Conservation (phyloP, 2,888 invertebrate species). For the Nomada flava region DNA sequence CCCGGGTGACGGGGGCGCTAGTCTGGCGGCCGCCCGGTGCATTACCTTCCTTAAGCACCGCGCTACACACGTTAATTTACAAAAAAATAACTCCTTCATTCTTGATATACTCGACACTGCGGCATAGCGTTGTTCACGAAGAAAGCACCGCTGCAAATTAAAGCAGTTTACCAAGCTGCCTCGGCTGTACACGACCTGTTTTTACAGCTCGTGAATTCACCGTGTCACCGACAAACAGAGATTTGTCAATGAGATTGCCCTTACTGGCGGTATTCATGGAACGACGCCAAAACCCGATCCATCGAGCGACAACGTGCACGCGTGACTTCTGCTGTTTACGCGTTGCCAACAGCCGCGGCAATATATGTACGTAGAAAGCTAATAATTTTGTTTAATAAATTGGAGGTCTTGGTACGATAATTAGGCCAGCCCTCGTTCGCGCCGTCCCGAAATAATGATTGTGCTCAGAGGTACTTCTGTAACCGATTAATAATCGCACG, state of each 20-base stretch:
- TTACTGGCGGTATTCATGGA: slow-evolving; percentile 42
- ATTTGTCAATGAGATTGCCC: slow-evolving; percentile 58
- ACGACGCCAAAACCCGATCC: slow-evolving; percentile 50
- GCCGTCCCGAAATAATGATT: slow-evolving; percentile 39
- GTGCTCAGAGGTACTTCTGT: background rate
- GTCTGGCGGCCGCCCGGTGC: too few relatives aligned
- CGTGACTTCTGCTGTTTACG: slow-evolving; percentile 2
- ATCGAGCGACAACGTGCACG: slow-evolving; percentile 25
- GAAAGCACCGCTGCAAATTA: slow-evolving; percentile 13
- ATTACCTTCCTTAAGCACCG: too few relatives aligned
- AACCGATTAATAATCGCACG: slow-evolving; percentile 37
- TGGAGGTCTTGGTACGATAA: slow-evolving; percentile 48
- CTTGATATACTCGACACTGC: background rate
- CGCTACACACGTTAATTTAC: too few relatives aligned
- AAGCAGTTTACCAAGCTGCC: background rate
- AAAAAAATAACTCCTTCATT: too few relatives aligned
- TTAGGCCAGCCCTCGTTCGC: slow-evolving; percentile 39
- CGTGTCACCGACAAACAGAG: slow-evolving; percentile 44
- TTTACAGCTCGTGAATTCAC: slow-evolving; percentile 24
- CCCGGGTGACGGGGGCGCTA: too few relatives aligned
- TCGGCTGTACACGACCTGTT: background rate
- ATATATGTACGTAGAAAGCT: slow-evolving; percentile 30
- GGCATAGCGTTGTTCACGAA: background rate
- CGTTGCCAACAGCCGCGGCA: background rate
- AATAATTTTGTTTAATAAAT: slow-evolving; percentile 56